Conservation (phyloP, 2,888 invertebrate species). For the Rhagophthalmus giganteus region DNA sequence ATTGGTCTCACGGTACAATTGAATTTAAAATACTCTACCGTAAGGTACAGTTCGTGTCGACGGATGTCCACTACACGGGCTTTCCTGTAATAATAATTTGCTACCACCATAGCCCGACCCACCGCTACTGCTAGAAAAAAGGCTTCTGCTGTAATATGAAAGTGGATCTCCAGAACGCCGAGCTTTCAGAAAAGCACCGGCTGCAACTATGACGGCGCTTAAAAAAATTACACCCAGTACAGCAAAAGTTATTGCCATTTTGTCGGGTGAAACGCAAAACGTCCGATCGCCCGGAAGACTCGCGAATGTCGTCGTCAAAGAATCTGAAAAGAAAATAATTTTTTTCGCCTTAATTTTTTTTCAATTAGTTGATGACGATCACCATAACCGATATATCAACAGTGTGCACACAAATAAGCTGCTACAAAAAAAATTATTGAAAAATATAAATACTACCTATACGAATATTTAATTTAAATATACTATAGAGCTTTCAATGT, state of each 20-base stretch:
- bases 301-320: slow-evolving; percentile 39
- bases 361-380: no score
- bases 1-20: no score
- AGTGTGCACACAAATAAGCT: no score
- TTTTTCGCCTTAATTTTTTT: no score
- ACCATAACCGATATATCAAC: no score
- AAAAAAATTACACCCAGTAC: slow-evolving; percentile 72
- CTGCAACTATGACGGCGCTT: slow-evolving; percentile 70
- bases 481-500: no score
- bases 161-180: slow-evolving; percentile 59
- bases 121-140: slow-evolving; percentile 64
- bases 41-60: slow-evolving; percentile 29
- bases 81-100: slow-evolving; percentile 63
- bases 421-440: no score
- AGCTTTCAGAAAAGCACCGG: slow-evolving; percentile 67
- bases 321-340: neutral
- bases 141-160: slow-evolving; percentile 65
- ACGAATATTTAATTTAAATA: no score
- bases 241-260: slow-evolving; percentile 76
- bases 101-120: slow-evolving; percentile 65
- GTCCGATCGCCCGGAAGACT: slow-evolving; percentile 62
- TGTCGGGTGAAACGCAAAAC: slow-evolving; percentile 75
- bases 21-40: slow-evolving; percentile 34
- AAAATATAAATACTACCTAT: no score
- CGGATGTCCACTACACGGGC: slow-evolving; percentile 62